Base-by-base conservation (phyloP, 1,140 invertebrate species). In the Spodoptera frugiperda region DNA sequence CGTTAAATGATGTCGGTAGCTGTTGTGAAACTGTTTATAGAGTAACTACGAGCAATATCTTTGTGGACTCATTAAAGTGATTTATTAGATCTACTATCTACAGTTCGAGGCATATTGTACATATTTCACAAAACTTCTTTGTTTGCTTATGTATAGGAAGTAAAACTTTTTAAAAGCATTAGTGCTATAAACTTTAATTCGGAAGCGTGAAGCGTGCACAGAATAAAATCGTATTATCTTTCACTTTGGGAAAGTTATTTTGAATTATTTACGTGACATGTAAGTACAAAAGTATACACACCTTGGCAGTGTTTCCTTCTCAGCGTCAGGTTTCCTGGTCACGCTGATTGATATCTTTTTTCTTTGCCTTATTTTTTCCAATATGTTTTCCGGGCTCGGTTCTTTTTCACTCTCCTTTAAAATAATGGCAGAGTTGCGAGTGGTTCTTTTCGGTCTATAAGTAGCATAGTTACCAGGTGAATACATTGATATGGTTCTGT, bases 141-240 rank as follows among this genome's bases (percentile, higher is more conserved):
- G 61, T 78, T 61, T 71, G 76, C 80, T 74, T 78, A 78, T 79
- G 59, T 70, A 75, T 67, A 81, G 78, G 72, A 77, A 59, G 71
- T 77, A 85, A 84, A 86, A 86, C 79, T 83, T 84, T 84, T 84
- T 89, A 80, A 88, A 91, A 90, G 91, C 91, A 92, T 94, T 94
- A 94, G 91, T 94, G 91, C 86, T 87, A 85, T 89, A 87, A 87
- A 86, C 84, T 89, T 89, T 88, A 88, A 90, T 88, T 89, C 80
- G 84, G 86, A 93, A 93, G 91, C 91, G 78, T 91, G 85, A 94
- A 93, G 91, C 92, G 92, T 94, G 92, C 92, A 93, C 87, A 92
- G 85, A 91, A 79, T 87, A 90, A 92, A 91, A 89, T 88, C 84
- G 68, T 79, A 78, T 81, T 83, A 82, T 82, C 25, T 90, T 85